These are phyloP conservation scores for Synergus gifuensis DNA, from an alignment of 2,888 invertebrate genomes.

Conservation along the genomic window DNA sequence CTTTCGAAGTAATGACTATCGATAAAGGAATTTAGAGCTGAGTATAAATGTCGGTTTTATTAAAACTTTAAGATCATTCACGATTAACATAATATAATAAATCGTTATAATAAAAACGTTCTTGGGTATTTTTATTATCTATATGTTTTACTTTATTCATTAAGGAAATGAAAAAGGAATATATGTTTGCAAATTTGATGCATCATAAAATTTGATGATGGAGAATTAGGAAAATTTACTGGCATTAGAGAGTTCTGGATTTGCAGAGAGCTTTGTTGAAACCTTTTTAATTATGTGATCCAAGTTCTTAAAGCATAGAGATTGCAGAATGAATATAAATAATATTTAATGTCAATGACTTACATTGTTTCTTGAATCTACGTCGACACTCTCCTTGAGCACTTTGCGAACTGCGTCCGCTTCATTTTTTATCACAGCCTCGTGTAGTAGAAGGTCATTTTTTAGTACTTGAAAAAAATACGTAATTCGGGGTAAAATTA, in stretches of 20 bases:
- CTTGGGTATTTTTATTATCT: too few species aligned
- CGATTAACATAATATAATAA: too few species aligned
- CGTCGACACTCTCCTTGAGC: slow-evolving; percentile 83
- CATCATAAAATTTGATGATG: background rate
- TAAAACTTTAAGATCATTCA: too few species aligned
- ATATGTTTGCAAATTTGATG: background rate
- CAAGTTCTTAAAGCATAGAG: background rate
- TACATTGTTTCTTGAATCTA: slow-evolving; percentile 87
- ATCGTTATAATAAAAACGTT: too few species aligned
- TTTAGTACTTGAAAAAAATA: slow-evolving; percentile 79
- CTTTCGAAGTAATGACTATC: background rate
- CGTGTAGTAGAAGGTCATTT: slow-evolving; percentile 85
- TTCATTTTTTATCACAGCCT: slow-evolving; percentile 87
- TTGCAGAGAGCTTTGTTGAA: slow-evolving; percentile 1
- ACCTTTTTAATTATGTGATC: slow-evolving; percentile 1
- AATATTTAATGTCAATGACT: slow-evolving; percentile 72
- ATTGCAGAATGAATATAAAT: too few species aligned
- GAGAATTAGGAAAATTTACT: background rate
- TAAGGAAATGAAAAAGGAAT: background rate
- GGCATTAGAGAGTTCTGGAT: background rate
- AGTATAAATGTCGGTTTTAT: background rate
- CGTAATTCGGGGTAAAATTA: slow-evolving; percentile 55
- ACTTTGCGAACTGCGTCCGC: slow-evolving; percentile 83
- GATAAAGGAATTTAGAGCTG: background rate
- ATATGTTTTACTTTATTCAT: too few species aligned